Evolutionary conservation across 1,140 invertebrate genomes (phyloP), one percentile per base, ranked within the genome.

Genomic region (Bombus balteatus): DNA sequence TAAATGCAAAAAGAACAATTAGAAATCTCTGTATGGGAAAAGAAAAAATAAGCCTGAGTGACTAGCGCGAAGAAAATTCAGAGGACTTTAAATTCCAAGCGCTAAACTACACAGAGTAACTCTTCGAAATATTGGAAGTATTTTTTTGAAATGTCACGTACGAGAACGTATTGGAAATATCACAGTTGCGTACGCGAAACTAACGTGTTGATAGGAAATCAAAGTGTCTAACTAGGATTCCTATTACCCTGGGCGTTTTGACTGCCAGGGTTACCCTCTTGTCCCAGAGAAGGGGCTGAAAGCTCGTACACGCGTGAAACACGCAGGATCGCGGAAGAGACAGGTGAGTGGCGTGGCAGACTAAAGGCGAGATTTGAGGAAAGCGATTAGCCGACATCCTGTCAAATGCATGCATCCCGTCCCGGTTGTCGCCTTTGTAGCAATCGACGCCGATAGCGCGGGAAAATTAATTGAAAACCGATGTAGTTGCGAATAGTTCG

Each of bases 381-480:
- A 83, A 83, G 74, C 57, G 85, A 87, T 87, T 88, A 87, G 87
- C 88, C 80, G 71, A 78, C 62, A 34, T 78, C 43, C 88, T 86
- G 88, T 86, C 87, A 89, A 86, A 89, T 37, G 81, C 88, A 89
- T 75, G 53, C 70, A 57, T 18, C 43, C 32, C 28, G 22, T 47
- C 41, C 28, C 25, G 10, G 22, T 32, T 34, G 66, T 43, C 34
- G 70, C 70, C 78, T 85, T 81, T 85, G 77, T 81, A 66, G 32
- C 59, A 85, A 81, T 85, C 59, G 70, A 85, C 70, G 70, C 39
- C 78, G 78, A 85, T 81, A 65, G 72, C 57, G 41, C 39, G 28
- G 12, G 57, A 43, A 53, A 81, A 68, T 85, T 81, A 81, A 85
- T 81, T 59, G 41, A 74, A 57, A 66, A 81, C 47, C 53, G 57